Evolutionary conservation across 2,113 vertebrate genomes (phyloP), one percentile per base, ranked within the genome.

Genomic region (Alouatta palliata): DNA sequence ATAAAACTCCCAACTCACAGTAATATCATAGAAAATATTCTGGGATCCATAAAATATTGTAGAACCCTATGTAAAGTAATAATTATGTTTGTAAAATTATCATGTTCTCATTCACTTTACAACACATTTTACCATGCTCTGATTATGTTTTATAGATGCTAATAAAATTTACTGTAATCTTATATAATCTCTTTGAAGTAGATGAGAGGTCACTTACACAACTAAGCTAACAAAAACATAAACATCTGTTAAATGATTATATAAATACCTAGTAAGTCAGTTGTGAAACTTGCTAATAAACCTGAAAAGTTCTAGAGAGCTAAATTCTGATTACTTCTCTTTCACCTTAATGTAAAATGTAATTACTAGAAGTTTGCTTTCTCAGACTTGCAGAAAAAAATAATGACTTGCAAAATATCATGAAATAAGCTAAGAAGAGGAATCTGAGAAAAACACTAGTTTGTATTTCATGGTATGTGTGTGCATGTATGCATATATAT

Each of bases 21-120:
- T 76, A 87, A 87, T 91, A 68, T 75, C 43, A 40, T n/a, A 82
- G 17, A 75, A 85, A 71, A 70, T 47, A 87, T 83, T 94, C 95
- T 80, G 49, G 68, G 49, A 83, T 87, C 30, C 43, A 52, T 76
- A 58, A 25, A 89, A 43, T 37, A 54, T 91, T 61, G 1, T 94
- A 90, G 86, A 85, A 84, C 87, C 82, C 32, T 83, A 68, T 35
- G 17, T 71, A 47, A 85, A 89, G 61, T 96, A 88, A 49, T 95
- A 94, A 92, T 90, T 92, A 79, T 73, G 19, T 95, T 97, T 30
- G 3, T 79, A 21, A 91, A 89, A 49, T 92, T 94, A 56, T 93
- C 79, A 91, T 47, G 6, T 92, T 32, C 11, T 64, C 87, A 45
- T 89, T 68, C 45, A 64, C 21, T 81, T 64, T 66, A 71, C 96